Evolutionary conservation across 1,140 invertebrate genomes (phyloP).

Genomic region (Archivesica marissinica): DNA sequence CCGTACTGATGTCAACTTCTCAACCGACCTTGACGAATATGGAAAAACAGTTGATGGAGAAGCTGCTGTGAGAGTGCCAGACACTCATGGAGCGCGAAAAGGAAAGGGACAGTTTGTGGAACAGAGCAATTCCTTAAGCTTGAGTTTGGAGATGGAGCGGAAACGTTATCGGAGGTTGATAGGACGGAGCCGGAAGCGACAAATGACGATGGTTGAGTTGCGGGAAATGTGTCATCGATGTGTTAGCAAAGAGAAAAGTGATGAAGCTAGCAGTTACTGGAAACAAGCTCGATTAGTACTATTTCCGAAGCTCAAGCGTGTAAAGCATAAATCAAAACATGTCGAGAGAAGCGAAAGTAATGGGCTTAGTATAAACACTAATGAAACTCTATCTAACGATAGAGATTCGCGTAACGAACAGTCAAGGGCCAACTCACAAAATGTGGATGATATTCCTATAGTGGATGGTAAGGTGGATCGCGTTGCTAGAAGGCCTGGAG

Average conservation of each 20-base stretch:
- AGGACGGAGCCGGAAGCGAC: not conserved
- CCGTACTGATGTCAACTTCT: slow-evolving; percentile 40
- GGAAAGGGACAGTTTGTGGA: not conserved
- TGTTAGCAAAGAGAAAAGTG: not conserved
- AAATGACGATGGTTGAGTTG: slow-evolving; percentile 23
- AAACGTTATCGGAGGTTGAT: not conserved
- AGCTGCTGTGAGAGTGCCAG: not conserved
- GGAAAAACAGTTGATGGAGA: slow-evolving; percentile 20
- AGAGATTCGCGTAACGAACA: not conserved
- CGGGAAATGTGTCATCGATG: slow-evolving; percentile 24
- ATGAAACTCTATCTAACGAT: not conserved
- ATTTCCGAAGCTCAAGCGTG: not conserved
- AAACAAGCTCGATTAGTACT: slow-evolving; percentile 3
- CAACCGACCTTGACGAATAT: slow-evolving; percentile 51
- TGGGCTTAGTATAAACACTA: not conserved
- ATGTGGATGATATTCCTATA: not conserved
- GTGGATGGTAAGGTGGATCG: not conserved
- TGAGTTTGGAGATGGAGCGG: slow-evolving; percentile 1
- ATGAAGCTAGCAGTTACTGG: slow-evolving; percentile 2
- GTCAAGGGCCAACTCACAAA: not conserved
- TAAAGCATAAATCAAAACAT: not conserved
- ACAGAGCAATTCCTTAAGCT: not conserved
- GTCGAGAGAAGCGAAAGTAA: not conserved
- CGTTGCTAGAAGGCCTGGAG: not conserved
- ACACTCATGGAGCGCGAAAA: not conserved